A percentile compares a stretch with the other conserved stretches of the same genome.
phyloP scores from a whole-genome alignment of 2,113 vertebrate genomes.

The Passer montanus region DNA sequence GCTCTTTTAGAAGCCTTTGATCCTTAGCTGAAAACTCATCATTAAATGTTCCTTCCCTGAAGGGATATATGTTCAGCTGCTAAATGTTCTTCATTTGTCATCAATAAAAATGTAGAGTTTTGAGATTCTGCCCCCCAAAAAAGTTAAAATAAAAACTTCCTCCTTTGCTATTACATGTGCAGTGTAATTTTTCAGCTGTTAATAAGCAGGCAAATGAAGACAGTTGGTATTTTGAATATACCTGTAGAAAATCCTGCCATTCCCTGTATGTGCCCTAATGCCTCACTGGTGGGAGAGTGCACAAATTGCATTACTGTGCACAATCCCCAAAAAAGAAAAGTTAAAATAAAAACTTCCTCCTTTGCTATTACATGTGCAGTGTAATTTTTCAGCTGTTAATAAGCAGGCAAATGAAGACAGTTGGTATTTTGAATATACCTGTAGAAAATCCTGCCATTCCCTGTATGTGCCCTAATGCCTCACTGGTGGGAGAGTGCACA shows the following conservation, averaged over 20 bases:
- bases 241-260: neutral
- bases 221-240: neutral
- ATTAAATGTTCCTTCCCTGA: neutral
- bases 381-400: neutral
- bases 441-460: neutral
- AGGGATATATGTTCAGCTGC: neutral
- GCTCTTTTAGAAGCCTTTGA: slow-evolving; percentile 2
- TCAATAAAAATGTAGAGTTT: neutral
- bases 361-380: neutral
- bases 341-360: neutral
- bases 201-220: neutral
- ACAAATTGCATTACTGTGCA: neutral
- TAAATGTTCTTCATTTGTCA: neutral
- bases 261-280: neutral
- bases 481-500: neutral
- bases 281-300: neutral
- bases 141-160: neutral
- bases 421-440: neutral
- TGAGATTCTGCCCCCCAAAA: neutral
- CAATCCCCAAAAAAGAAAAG: neutral
- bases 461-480: neutral
- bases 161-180: neutral
- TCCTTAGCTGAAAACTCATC: neutral
- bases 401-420: neutral
- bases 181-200: neutral